Conservation (phyloP, 2,113 vertebrate species). For the Python bivittatus region DNA sequence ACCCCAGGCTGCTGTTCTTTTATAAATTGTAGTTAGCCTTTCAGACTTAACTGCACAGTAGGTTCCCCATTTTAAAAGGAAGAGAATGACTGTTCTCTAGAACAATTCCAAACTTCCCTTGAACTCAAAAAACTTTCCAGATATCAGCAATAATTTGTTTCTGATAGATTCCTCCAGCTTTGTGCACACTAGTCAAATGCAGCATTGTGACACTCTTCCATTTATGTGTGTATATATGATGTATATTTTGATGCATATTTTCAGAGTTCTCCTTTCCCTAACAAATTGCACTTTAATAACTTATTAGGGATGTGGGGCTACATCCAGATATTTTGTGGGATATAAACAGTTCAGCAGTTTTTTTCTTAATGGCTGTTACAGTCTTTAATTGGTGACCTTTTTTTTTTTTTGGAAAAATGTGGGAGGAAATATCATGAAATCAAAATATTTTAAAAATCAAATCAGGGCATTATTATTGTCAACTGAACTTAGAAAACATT, state of each 20-base stretch:
- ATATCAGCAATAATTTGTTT: conserved; percentile 22
- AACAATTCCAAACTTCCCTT: not conserved
- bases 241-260: conserved; percentile 40
- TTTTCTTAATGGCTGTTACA: conserved; percentile 34
- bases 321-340: not conserved
- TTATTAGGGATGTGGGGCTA: not conserved
- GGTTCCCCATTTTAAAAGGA: not conserved
- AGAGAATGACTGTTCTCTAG: not conserved
- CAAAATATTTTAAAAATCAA: conserved; percentile 28
- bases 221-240: conserved; percentile 9
- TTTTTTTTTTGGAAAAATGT: not conserved
- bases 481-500: conserved; percentile 17
- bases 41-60: conserved; percentile 20
- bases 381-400: not conserved
- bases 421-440: conserved; percentile 18
- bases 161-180: conserved; percentile 30
- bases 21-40: conserved; percentile 42
- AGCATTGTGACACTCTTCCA: conserved; percentile 17
- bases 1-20: conserved; percentile 1
- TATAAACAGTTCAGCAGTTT: conserved; percentile 32
- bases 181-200: not conserved
- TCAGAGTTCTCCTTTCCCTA: conserved; percentile 27
- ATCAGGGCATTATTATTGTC: conserved; percentile 27
- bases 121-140: not conserved
- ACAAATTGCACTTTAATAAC: conserved; percentile 68